Evolutionary conservation across 2,113 vertebrate species (phyloP).

Genomic region (Xenopus tropicalis): UCB_Xtro_10.0 CM004443.2:163682001-163682500

Average conservation of each 20-base stretch:
- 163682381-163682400: background rate
- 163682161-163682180: slow-evolving; percentile 74
- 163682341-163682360: background rate
- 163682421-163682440: no score
- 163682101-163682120: background rate
- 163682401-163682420: no score
- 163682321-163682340: slow-evolving; percentile 28
- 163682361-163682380: slow-evolving; percentile 3
- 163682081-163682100: slow-evolving; percentile 44
- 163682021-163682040: no score
- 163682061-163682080: slow-evolving; percentile 53
- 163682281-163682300: slow-evolving; percentile 26
- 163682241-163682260: slow-evolving; percentile 40
- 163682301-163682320: background rate
- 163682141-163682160: slow-evolving; percentile 33
- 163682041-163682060: background rate
- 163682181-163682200: slow-evolving; percentile 86
- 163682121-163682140: background rate
- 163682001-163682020: no score
- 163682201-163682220: slow-evolving; percentile 63
- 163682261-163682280: slow-evolving; percentile 50
- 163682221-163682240: background rate
- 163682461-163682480: no score
- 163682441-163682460: no score
- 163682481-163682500: no score